Percentiles rank a stretch among this genome's conserved stretches.
These are phyloP conservation scores for Capreolus pygargus DNA, from an alignment of 2,113 vertebrate genomes.

Conservation along the genomic window DNA sequence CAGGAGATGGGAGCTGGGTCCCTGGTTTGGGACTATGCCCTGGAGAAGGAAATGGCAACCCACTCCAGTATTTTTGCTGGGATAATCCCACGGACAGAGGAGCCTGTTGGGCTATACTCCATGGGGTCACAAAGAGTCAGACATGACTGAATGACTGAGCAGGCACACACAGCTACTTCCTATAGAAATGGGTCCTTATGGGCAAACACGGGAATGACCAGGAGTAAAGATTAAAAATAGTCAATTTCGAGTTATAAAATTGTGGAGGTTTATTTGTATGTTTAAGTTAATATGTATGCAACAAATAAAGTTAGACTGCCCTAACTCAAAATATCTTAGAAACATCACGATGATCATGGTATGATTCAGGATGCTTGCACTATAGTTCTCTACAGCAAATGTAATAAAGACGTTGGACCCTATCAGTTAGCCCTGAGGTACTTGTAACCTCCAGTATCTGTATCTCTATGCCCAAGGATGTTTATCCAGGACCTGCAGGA, in stretches of 20 bases:
- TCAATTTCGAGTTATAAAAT: background rate
- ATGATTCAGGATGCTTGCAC: no score
- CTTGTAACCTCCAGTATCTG: accelerated
- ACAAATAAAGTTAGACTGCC: background rate
- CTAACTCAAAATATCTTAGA: background rate
- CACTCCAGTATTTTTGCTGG: background rate
- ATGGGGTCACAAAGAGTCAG: background rate
- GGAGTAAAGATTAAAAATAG: background rate
- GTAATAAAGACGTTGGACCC: no score
- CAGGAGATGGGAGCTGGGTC: background rate
- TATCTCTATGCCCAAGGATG: background rate
- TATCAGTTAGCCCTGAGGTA: background rate
- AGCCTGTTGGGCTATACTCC: background rate
- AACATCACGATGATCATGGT: background rate
- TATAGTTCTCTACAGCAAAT: background rate
- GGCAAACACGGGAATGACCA: background rate
- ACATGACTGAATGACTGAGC: background rate
- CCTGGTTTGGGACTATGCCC: background rate
- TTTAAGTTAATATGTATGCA: background rate
- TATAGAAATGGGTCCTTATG: background rate
- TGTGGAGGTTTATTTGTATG: background rate
- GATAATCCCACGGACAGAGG: background rate
- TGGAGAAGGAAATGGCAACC: background rate
- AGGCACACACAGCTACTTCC: background rate
- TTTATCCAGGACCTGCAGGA: background rate